These are phyloP conservation scores for Bellardia bayeri DNA, from an alignment of 2,888 invertebrate species.

Conservation along the genomic window DNA sequence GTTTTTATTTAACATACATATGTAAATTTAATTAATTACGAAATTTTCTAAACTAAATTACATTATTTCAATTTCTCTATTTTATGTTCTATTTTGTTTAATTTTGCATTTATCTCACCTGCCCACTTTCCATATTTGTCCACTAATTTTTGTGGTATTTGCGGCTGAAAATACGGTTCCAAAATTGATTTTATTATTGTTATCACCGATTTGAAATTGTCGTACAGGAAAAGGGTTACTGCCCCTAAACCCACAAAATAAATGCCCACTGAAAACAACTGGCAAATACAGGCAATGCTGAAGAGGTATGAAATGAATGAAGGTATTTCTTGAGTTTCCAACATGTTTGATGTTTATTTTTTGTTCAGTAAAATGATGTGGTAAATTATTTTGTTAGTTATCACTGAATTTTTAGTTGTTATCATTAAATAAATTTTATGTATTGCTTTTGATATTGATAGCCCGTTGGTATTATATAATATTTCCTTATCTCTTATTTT, in stretches of 20 bases:
- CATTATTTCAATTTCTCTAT: not conserved
- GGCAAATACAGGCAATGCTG: constrained; percentile 79
- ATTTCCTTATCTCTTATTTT: constrained; percentile 1
- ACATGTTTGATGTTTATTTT: constrained; percentile 27
- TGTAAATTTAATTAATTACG: too few species aligned
- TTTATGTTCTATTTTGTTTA: not conserved
- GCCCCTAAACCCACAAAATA: constrained; percentile 79
- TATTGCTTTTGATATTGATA: constrained; percentile 12
- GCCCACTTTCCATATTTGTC: constrained; percentile 94
- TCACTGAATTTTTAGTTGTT: not conserved
- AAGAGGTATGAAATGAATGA: constrained; percentile 72
- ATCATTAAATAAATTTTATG: constrained; percentile 17
- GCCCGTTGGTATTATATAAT: not conserved
- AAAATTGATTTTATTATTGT: constrained; percentile 87
- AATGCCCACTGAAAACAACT: constrained; percentile 77
- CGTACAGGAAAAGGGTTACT: constrained; percentile 80
- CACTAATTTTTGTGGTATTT: constrained; percentile 86
- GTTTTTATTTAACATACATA: too few species aligned
- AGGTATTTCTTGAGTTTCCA: constrained; percentile 11
- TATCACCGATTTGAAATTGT: constrained; percentile 87
- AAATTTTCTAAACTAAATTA: too few species aligned
- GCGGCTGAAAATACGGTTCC: constrained; percentile 88
- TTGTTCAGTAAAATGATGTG: not conserved
- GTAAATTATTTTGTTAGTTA: not conserved
- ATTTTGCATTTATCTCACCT: constrained; percentile 86